Evolutionary conservation across 1,140 invertebrate species (phyloP), one percentile per base, ranked within the genome.

Genomic region (Steinernema feltiae): DNA sequence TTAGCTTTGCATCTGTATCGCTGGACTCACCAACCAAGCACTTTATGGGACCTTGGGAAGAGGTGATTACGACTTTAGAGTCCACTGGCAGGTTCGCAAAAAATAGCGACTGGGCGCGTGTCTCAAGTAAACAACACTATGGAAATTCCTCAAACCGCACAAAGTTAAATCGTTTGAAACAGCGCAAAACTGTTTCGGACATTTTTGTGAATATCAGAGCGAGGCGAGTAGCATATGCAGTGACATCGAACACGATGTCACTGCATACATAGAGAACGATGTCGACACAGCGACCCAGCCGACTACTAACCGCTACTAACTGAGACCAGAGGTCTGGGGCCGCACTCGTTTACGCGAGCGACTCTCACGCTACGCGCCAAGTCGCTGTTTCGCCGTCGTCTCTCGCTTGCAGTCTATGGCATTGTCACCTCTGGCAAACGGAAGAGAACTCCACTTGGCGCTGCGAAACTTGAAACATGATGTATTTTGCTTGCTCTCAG

Each of bases 351-450:
- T 46, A 46, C 41, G 41, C 41, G 41, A n/a, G 41, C 53, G 53
- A 63, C 53, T 63, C 53, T 63, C 53, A 63, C 53, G 53, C 53
- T 27, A 63, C 53, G 53, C 53, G 53, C 53, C 53, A 63, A 63
- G 53, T 63, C 53, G 53, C 53, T 27, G 53, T 63, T 21, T 63
- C 3, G 41, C 41, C 41, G 41, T 46, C 41, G 7, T 46, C n/a
- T 46, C n/a, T 46, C 41, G 7, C n/a, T 46, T 46, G 41, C 41
- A 46, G n/a, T 46, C 41, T 46, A 12, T 46, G 12, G 53, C 24
- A 63, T 63, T 63, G 53, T 63, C 53, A 21, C 53, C 53, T 21
- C 24, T 27, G 15, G 12, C 24, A 21, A 15, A 27, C 53, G 53
- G 53, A 63, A 21, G 15, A 46, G 41, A 46, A 46, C 41, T 46